Conservation (phyloP, 2,888 invertebrate genomes). For the Exephanes ischioxanthus region DNA sequence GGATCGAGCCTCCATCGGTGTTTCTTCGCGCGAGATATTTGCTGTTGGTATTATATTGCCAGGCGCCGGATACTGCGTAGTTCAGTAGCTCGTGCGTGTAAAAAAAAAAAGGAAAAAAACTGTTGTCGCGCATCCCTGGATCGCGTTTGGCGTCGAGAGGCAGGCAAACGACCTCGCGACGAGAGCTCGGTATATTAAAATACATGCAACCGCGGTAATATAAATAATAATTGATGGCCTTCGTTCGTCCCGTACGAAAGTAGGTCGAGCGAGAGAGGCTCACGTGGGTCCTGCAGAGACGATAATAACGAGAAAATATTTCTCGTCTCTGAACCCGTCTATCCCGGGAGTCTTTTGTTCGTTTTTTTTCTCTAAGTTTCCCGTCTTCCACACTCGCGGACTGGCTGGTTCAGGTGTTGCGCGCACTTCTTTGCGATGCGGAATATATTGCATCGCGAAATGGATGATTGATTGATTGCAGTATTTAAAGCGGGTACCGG, state of each 20-base stretch:
- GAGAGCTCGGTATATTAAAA: slow-evolving; percentile 25
- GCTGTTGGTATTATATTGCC: slow-evolving; percentile 4
- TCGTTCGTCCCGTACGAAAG: slow-evolving; percentile 61
- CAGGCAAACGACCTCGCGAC: slow-evolving; percentile 23
- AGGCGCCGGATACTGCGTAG: not conserved
- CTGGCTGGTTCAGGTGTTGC: slow-evolving; percentile 66
- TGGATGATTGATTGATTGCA: not conserved
- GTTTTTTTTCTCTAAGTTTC: not conserved
- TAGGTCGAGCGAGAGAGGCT: slow-evolving; percentile 55
- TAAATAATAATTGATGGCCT: slow-evolving; percentile 68
- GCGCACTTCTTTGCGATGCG: slow-evolving; percentile 9
- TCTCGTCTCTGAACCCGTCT: slow-evolving; percentile 56
- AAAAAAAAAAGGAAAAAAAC: slow-evolving; percentile 2
- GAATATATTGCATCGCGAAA: slow-evolving; percentile 29
- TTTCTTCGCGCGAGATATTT: not conserved
- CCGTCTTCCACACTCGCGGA: slow-evolving; percentile 31
- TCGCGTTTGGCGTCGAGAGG: not conserved
- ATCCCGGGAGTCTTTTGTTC: slow-evolving; percentile 50
- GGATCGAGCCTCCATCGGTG: not conserved
- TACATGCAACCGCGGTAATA: slow-evolving; percentile 57
- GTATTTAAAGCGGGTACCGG: not conserved
- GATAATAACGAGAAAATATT: slow-evolving; percentile 67
- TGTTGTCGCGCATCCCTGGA: slow-evolving; percentile 11
- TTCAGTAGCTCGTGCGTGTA: slow-evolving; percentile 11
- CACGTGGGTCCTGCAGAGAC: slow-evolving; percentile 26